Evolutionary conservation across 2,113 vertebrate genomes (phyloP).

Genomic region (Triplophysa rosa): DNA sequence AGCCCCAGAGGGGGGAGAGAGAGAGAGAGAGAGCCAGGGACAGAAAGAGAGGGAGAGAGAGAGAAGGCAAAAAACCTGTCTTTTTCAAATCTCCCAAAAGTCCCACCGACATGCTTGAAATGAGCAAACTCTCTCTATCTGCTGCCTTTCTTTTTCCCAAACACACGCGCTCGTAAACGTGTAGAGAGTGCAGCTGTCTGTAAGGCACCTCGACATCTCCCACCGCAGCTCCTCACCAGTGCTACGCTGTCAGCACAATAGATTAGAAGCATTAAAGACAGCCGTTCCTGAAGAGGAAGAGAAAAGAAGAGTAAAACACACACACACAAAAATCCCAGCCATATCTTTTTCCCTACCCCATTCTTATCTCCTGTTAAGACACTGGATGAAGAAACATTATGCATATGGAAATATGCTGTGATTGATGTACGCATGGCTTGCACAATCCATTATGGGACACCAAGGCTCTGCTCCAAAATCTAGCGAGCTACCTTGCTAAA

Average conservation of each 20-base stretch:
- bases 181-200: slow-evolving; percentile 82
- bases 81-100: slow-evolving; percentile 65
- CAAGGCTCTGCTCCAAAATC: slow-evolving; percentile 82
- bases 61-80: slow-evolving; percentile 56
- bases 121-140: slow-evolving; percentile 41
- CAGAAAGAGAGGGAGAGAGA: slow-evolving; percentile 26
- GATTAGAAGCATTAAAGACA: slow-evolving; percentile 93
- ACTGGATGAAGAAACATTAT: slow-evolving; percentile 95
- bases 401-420: slow-evolving; percentile 99
- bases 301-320: slow-evolving; percentile 59
- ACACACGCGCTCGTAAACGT: slow-evolving; percentile 27
- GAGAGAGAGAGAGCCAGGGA: slow-evolving; percentile 74
- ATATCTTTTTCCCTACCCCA: slow-evolving; percentile 29
- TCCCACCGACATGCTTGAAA: slow-evolving; percentile 60
- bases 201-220: slow-evolving; percentile 89
- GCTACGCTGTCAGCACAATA: slow-evolving; percentile 87
- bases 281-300: slow-evolving; percentile 76
- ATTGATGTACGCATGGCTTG: slow-evolving; percentile 99
- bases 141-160: slow-evolving; percentile 52
- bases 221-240: slow-evolving; percentile 82
- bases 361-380: slow-evolving; percentile 79
- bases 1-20: slow-evolving; percentile 83
- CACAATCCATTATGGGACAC: slow-evolving; percentile 99
- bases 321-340: slow-evolving; percentile 48
- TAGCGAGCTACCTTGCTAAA: background rate